phyloP scores from a whole-genome alignment of 2,113 vertebrate genomes.

The Nothoprocta pentlandii region DNA sequence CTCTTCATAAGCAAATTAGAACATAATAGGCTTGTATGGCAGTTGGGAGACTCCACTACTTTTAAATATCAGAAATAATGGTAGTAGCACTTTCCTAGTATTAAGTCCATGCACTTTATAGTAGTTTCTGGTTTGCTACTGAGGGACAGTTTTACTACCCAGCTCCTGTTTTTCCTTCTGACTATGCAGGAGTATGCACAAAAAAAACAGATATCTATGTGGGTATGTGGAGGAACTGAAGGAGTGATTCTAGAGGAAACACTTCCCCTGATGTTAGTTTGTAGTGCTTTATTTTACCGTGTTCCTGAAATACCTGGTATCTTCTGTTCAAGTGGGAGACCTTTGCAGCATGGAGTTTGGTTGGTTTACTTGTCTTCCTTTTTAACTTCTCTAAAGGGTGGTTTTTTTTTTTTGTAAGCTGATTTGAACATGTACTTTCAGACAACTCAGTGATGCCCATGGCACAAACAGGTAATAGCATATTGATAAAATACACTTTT shows the following conservation, averaged over 20 bases:
- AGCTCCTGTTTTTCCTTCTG: rapidly evolving
- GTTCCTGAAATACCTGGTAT: neutral
- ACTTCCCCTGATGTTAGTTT: neutral
- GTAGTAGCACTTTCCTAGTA: neutral
- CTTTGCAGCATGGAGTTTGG: neutral
- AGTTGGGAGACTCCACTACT: neutral
- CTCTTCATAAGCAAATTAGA: conserved; percentile 14
- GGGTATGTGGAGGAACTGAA: too few relatives aligned
- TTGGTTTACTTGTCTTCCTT: neutral
- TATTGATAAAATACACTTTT: neutral
- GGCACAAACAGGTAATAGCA: neutral
- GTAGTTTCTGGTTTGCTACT: neutral
- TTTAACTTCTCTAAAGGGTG: neutral
- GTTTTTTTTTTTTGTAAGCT: neutral
- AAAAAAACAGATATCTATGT: neutral
- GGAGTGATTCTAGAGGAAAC: neutral
- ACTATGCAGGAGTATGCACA: neutral
- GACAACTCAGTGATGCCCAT: neutral
- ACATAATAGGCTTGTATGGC: neutral
- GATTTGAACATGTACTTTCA: neutral
- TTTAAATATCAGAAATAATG: neutral
- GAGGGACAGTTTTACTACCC: neutral
- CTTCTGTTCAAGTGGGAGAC: neutral
- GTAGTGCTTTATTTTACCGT: neutral
- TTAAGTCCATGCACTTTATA: neutral